Evolutionary conservation across 2,888 invertebrate genomes (phyloP), one percentile per base, ranked within the genome.

Genomic region (Iselma pallidipennis): DNA sequence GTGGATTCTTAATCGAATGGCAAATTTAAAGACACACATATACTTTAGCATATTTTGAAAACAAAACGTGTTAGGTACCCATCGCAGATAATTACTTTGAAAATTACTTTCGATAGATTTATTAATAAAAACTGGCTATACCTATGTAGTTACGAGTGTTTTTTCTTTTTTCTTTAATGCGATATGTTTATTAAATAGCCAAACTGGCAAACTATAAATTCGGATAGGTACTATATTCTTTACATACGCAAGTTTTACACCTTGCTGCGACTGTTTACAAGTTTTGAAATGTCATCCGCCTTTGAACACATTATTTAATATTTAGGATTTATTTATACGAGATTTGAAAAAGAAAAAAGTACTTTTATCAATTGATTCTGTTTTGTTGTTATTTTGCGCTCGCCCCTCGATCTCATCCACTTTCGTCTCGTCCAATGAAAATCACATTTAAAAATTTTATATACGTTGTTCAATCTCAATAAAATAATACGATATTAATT

Each of bases 401-500:
- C 7, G 6, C 16, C 31, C 2, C n/a, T 31, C 16, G 5, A 37
- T 37, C 5, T 37, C n/a, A 3, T 14, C 33, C n/a, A n/a, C n/a
- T n/a, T n/a, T n/a, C n/a, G n/a, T 37, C 33, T 29, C 2, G 10
- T 10, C 16, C 16, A 45, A 45, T 45, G 45, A 37, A 10, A 45
- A 19, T 45, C 21, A 10, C 23, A 45, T 10, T 21, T 45, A 21
- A 45, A 55, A 55, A 72, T 71, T 74, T 73, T 70, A 72, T 74
- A 70, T 65, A 63, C 49, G 49, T n/a, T n/a, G n/a, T 66, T 66
- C 71, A 67, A 73, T 72, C 67, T 69, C 70, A 68, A 71, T 73
- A 71, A 74, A 70, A 72, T 71, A 73, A 76, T 75, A 71, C 74
- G 65, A 62, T 63, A 76, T 75, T 76, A 76, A 76, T 69, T 76